Evolutionary conservation across 37 sponge, comb jelly and placozoan species (phyloP).

Genomic region (Crambe crambe): DNA sequence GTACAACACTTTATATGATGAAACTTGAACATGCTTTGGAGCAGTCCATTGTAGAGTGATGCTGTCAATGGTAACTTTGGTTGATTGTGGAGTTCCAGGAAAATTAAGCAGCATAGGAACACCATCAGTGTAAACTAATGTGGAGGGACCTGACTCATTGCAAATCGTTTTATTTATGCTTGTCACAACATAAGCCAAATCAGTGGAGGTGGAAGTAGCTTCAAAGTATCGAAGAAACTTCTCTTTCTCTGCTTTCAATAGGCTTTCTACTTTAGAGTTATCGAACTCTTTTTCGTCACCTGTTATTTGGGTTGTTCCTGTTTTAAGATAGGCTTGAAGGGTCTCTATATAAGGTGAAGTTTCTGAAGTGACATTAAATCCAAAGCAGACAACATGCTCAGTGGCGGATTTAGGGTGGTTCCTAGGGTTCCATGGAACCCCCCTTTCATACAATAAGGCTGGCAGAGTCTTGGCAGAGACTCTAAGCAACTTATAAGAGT

Average conservation of each 20-base stretch:
- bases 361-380: slow-evolving; percentile 19
- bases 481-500: too few relatives aligned
- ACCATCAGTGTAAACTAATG: slow-evolving; percentile 8
- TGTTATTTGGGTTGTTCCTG: background rate
- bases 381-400: slow-evolving; percentile 40
- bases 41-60: too few relatives aligned
- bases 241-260: background rate
- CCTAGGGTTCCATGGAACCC: too few relatives aligned
- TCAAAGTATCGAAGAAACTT: slow-evolving; percentile 4
- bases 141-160: slow-evolving; percentile 4
- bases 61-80: background rate
- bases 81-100: slow-evolving; percentile 6
- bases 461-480: too few relatives aligned
- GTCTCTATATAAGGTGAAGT: background rate
- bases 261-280: background rate
- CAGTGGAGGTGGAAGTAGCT: background rate
- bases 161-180: slow-evolving; percentile 6
- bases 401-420: too few relatives aligned
- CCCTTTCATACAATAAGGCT: too few relatives aligned
- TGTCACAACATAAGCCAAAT: background rate
- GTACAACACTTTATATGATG: background rate
- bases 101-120: slow-evolving; percentile 11
- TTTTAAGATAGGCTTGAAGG: background rate
- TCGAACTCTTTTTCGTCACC: background rate
- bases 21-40: too few relatives aligned